These are phyloP conservation scores for Nomada fabriciana DNA, from an alignment of 2,888 invertebrate species.

Conservation along the genomic window DNA sequence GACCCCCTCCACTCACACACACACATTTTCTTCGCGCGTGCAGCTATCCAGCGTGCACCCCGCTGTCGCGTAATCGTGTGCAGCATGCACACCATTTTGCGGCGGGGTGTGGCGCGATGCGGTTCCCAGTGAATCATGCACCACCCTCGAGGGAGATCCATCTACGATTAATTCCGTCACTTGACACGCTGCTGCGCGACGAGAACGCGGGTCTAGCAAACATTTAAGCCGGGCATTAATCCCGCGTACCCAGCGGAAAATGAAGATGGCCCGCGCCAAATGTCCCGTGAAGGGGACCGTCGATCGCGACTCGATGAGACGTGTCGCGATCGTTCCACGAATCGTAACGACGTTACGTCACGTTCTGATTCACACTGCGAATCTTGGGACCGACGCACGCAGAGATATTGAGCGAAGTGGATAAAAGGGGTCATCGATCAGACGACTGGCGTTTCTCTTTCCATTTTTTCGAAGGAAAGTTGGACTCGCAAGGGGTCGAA, in stretches of 20 bases:
- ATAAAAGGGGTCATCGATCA: conserved; percentile 17
- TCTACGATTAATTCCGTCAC: conserved; percentile 77
- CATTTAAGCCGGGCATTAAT: conserved; percentile 70
- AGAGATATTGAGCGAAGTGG: not conserved
- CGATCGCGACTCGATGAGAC: conserved; percentile 49
- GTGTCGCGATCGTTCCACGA: conserved; percentile 28
- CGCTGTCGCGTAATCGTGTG: conserved; percentile 62
- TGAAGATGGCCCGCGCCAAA: conserved; percentile 64
- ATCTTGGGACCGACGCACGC: not conserved
- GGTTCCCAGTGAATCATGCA: conserved; percentile 73
- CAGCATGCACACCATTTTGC: conserved; percentile 57
- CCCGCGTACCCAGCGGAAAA: conserved; percentile 62
- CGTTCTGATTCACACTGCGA: not conserved
- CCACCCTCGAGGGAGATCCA: conserved; percentile 73
- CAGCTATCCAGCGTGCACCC: conserved; percentile 44
- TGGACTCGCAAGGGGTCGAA: not conserved
- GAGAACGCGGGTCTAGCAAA: conserved; percentile 55
- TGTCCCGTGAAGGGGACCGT: conserved; percentile 63
- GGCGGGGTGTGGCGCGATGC: conserved; percentile 68
- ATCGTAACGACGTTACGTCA: conserved; percentile 19
- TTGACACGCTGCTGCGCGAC: conserved; percentile 71
- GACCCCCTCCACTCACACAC: conserved; percentile 1
- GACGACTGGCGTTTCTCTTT: not conserved
- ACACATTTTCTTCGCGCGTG: conserved; percentile 4
- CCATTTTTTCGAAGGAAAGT: not conserved